Conservation (phyloP, 2,797 vertebrate genomes). For the Smutsia temminckii region DNA sequence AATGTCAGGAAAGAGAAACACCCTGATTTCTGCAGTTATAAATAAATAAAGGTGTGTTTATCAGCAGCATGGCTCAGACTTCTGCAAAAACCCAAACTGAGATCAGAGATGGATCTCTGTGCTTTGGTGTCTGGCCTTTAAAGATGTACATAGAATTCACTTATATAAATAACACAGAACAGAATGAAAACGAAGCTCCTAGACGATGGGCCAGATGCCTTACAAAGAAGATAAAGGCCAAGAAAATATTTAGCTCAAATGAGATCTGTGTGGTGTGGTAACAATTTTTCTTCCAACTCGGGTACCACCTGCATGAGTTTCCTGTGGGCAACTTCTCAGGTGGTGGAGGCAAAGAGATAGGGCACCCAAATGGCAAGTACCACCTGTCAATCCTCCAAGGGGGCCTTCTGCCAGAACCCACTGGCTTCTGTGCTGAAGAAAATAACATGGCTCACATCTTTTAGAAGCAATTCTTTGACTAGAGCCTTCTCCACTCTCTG, state of each 20-base stretch:
- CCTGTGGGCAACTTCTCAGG: background rate
- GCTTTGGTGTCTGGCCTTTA: too few species aligned
- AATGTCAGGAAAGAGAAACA: background rate
- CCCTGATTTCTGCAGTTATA: rapidly evolving
- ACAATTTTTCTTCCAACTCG: background rate
- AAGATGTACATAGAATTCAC: rapidly evolving
- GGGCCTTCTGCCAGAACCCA: background rate
- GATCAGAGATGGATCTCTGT: rapidly evolving
- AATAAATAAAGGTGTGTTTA: background rate
- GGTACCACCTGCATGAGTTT: background rate
- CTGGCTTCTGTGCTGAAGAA: background rate
- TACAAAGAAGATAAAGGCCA: too few species aligned
- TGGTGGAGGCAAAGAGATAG: too few species aligned
- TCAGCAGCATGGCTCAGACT: background rate
- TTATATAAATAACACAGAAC: rapidly evolving
- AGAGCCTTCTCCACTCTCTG: background rate
- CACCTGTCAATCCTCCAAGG: background rate
- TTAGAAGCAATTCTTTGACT: background rate
- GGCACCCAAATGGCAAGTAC: background rate
- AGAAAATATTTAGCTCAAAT: background rate
- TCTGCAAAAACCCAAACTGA: background rate
- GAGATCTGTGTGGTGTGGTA: background rate
- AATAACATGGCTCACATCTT: background rate
- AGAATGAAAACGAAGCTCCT: rapidly evolving
- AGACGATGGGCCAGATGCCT: rapidly evolving